Base-by-base conservation (phyloP, 2,797 vertebrate species). In the Sebastes nivosus region DNA sequence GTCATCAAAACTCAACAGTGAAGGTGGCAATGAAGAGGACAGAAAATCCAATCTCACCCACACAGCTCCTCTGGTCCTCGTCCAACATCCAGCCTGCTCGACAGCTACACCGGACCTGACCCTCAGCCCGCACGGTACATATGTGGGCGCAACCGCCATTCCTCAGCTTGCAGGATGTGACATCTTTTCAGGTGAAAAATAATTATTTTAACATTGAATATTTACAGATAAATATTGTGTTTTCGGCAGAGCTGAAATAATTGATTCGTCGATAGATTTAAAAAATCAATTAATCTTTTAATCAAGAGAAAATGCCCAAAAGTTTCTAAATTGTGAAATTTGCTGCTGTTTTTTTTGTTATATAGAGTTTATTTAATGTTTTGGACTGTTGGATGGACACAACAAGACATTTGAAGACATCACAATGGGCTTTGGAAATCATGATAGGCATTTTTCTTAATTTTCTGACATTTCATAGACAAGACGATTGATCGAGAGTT, bases 91-190 rank as follows among this genome's bases (percentile, higher is more conserved):
- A 97, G 52, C 96, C 95, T 3, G 82, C 63, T 76, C 46, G 91
- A 82, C 96, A 97, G 90, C 92, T 91, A 74, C 96, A 97, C 69
- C 89, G 90, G 50, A 95, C 69, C 2, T 32, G 87, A 3, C 93
- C 93, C 38, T 95, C 94, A 0, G 91, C 89, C 14, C 87, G 80
- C 57, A 93, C 24, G 0, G 84, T 83, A 58, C 96, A 97, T 1
- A 64, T 2, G 29, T 97, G 96, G 8, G 94, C 91, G 55, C 96
- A 97, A 2, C 96, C 96, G 0, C 95, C 96, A 16, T 96, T 97
- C 72, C 94, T 92, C 79, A 93, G 86, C 52, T 85, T 87, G 79
- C 96, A 97, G 1, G 96, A 95, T 8, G 94, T 95, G 18, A 94
- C 90, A 78, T 96, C 96, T 97, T 87, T 18, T 68, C 16, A 59